Percentiles rank a stretch among this genome's conserved stretches.
Evolutionary conservation across 2,797 vertebrate genomes (phyloP).

Genomic region (Rhabdomys pumilio): DNA sequence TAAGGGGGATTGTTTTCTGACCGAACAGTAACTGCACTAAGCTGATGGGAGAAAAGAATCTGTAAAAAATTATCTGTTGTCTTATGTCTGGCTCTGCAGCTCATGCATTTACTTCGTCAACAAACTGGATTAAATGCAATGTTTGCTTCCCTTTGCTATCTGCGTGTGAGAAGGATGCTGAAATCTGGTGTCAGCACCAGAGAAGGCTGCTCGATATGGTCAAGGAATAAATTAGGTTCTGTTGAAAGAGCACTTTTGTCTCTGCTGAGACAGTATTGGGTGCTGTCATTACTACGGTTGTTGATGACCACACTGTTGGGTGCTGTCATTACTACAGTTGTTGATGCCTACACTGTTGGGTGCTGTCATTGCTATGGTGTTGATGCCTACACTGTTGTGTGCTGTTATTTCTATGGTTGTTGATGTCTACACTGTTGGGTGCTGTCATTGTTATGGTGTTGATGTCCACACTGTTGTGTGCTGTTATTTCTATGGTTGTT

Average conservation of each 20-base stretch:
- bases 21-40: constrained; percentile 60
- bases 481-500: not conserved
- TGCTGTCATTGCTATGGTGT: too few relatives aligned
- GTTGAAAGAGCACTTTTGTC: constrained; percentile 64
- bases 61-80: constrained; percentile 51
- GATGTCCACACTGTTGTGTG: too few relatives aligned
- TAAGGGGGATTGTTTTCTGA: constrained; percentile 69
- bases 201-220: constrained; percentile 62
- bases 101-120: not conserved
- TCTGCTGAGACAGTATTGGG: constrained; percentile 6
- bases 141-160: constrained; percentile 69
- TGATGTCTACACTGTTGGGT: too few relatives aligned
- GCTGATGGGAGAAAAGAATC: not conserved
- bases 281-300: not conserved
- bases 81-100: not conserved
- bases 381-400: too few relatives aligned
- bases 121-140: constrained; percentile 56
- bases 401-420: too few relatives aligned
- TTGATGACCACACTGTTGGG: not conserved
- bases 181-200: constrained; percentile 36
- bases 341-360: not conserved
- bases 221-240: constrained; percentile 72
- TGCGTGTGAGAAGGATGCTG: constrained; percentile 35
- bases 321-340: not conserved
- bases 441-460: too few relatives aligned